These are phyloP conservation scores for Toxotes chatareus DNA, from an alignment of 2,113 vertebrate species.

Conservation along the genomic window DNA sequence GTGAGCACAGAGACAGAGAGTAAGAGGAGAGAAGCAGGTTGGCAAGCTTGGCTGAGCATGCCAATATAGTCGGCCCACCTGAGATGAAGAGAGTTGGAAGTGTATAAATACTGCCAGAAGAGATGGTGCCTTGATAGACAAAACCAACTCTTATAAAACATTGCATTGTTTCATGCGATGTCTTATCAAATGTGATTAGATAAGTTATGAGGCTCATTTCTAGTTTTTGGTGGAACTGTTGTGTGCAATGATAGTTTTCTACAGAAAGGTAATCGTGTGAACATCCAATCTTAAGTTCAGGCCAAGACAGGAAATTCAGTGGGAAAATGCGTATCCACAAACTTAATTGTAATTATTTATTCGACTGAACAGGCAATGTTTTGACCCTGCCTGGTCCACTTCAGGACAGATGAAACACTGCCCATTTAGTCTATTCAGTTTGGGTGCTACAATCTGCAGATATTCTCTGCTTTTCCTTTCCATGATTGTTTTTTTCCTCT, in stretches of 20 bases:
- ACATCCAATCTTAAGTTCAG: neutral
- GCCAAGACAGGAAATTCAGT: neutral
- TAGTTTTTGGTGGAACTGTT: conserved; percentile 22
- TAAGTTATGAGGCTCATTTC: neutral
- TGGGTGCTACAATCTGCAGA: neutral
- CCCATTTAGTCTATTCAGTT: neutral
- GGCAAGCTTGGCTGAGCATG: conserved; percentile 37
- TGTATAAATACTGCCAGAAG: conserved; percentile 12
- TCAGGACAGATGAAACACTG: neutral
- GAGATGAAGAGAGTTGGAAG: conserved; percentile 12
- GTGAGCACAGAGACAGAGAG: conserved; percentile 27
- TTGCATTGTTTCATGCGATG: conserved; percentile 2
- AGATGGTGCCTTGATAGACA: conserved; percentile 53
- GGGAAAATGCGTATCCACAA: neutral
- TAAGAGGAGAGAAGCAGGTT: conserved; percentile 50
- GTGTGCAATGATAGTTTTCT: conserved; percentile 4
- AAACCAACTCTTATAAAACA: neutral
- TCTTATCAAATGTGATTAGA: conserved; percentile 35
- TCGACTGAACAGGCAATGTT: neutral
- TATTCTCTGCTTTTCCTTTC: neutral
- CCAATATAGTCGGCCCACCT: conserved; percentile 25
- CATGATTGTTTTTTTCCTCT: neutral
- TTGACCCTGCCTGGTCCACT: neutral
- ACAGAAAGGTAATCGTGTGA: neutral
- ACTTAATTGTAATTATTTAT: neutral